These are phyloP conservation scores for Caenorhabditis sp. DNA, from an alignment of 2,888 invertebrate genomes.

Conservation along the genomic window DNA sequence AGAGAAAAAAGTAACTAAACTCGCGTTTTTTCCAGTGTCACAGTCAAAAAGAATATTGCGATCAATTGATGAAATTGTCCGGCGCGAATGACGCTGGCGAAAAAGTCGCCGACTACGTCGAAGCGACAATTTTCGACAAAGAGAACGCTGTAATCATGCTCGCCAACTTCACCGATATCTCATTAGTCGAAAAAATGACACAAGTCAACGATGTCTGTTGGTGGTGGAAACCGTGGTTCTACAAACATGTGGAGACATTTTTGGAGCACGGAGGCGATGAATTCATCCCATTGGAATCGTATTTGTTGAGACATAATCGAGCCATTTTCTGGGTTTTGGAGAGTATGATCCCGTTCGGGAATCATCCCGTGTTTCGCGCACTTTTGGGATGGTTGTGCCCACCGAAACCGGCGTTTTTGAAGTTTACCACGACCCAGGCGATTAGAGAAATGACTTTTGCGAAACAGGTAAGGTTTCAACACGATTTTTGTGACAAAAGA, in stretches of 20 bases:
- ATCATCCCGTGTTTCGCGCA: constrained; percentile 76
- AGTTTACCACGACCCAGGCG: constrained; percentile 80
- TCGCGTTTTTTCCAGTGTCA: constrained; percentile 72
- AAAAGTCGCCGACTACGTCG: constrained; percentile 77
- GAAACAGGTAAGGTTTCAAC: constrained; percentile 73
- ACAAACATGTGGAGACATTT: constrained; percentile 78
- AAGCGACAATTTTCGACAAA: constrained; percentile 78
- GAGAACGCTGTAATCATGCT: constrained; percentile 79
- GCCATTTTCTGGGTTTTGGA: constrained; percentile 81
- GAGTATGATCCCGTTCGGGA: constrained; percentile 80
- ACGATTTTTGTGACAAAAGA: too few relatives aligned
- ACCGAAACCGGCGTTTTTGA: constrained; percentile 80
- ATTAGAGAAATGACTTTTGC: constrained; percentile 79
- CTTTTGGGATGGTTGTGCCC: constrained; percentile 79
- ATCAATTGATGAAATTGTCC: constrained; percentile 77
- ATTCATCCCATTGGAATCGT: constrained; percentile 76
- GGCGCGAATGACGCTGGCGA: constrained; percentile 74
- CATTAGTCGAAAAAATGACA: background rate
- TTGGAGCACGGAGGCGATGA: constrained; percentile 72
- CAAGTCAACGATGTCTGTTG: constrained; percentile 76
- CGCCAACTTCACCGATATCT: constrained; percentile 76
- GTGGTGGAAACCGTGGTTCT: constrained; percentile 82
- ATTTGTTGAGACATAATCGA: constrained; percentile 77
- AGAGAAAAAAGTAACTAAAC: too few relatives aligned
- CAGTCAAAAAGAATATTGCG: constrained; percentile 78